Evolutionary conservation across 2,888 invertebrate species (phyloP).

Genomic region (Aleiodes alternator): DNA sequence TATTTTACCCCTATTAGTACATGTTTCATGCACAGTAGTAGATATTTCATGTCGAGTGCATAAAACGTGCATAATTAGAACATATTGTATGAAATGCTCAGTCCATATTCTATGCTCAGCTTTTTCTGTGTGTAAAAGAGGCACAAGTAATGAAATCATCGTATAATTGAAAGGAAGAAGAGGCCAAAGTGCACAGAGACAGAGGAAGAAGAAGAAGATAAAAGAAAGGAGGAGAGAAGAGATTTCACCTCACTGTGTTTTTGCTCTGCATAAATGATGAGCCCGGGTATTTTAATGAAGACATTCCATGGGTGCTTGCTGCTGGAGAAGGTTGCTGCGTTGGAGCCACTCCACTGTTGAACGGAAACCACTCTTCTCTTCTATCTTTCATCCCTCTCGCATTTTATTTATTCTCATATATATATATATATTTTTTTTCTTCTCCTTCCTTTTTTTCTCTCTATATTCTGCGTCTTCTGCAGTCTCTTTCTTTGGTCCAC

Average conservation of each 20-base stretch:
- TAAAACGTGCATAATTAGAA: no score
- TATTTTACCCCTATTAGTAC: no score
- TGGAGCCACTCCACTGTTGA: constrained; percentile 23
- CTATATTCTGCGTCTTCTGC: constrained; percentile 18
- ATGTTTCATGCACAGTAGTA: no score
- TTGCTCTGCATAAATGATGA: constrained; percentile 73
- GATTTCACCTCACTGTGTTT: constrained; percentile 67
- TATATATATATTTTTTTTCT: background rate
- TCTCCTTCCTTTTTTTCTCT: constrained; percentile 19
- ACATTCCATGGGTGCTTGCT: constrained; percentile 69
- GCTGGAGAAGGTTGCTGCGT: constrained; percentile 43
- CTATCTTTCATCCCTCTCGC: constrained; percentile 35
- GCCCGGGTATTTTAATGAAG: constrained; percentile 72
- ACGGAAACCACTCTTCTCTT: constrained; percentile 45
- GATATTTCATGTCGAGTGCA: no score
- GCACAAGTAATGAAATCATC: background rate
- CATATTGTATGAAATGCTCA: no score
- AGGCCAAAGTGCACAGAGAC: constrained; percentile 15
- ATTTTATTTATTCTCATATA: constrained; percentile 18
- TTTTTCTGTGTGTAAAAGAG: no score
- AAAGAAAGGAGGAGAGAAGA: constrained; percentile 34
- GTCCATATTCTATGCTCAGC: no score
- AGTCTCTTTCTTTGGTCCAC: constrained; percentile 13
- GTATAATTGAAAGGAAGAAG: background rate
- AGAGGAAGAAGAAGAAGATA: background rate